Conservation (phyloP, 2,888 invertebrate genomes). For the Nymphalis c-album region DNA sequence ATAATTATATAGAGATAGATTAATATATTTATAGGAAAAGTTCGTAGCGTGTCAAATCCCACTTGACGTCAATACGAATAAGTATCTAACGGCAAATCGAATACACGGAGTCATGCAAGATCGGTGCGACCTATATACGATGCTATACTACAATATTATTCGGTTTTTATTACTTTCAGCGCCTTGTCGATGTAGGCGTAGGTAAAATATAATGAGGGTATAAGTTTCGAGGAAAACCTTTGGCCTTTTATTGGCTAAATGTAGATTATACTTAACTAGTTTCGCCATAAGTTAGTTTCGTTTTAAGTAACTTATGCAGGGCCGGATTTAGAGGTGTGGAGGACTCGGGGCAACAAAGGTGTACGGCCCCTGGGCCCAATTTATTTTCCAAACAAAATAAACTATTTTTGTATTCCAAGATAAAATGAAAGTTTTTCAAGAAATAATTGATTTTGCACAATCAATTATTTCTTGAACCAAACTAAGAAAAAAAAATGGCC, state of each 20-base stretch:
- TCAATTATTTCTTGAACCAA: too few relatives aligned
- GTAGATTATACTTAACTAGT: too few relatives aligned
- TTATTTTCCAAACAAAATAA: too few relatives aligned
- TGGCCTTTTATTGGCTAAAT: not conserved
- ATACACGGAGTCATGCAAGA: constrained; percentile 32
- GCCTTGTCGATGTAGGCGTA: not conserved
- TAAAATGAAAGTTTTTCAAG: too few relatives aligned
- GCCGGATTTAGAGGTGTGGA: too few relatives aligned
- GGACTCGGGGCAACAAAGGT: too few relatives aligned
- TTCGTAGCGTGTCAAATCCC: constrained; percentile 30
- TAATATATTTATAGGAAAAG: not conserved
- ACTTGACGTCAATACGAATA: constrained; percentile 26
- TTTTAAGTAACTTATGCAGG: too few relatives aligned
- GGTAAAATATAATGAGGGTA: not conserved
- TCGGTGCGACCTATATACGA: constrained; percentile 27
- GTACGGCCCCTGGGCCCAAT: too few relatives aligned
- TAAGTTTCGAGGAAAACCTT: not conserved
- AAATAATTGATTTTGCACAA: too few relatives aligned
- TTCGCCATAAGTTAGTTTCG: too few relatives aligned
- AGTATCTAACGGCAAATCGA: constrained; percentile 33
- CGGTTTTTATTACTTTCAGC: constrained; percentile 13
- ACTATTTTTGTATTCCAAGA: too few relatives aligned
- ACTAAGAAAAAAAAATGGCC: too few relatives aligned
- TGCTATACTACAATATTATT: constrained; percentile 15
- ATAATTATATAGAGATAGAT: not conserved